Conservation (phyloP, 2,113 vertebrate species). For the Nibea coibor region DNA sequence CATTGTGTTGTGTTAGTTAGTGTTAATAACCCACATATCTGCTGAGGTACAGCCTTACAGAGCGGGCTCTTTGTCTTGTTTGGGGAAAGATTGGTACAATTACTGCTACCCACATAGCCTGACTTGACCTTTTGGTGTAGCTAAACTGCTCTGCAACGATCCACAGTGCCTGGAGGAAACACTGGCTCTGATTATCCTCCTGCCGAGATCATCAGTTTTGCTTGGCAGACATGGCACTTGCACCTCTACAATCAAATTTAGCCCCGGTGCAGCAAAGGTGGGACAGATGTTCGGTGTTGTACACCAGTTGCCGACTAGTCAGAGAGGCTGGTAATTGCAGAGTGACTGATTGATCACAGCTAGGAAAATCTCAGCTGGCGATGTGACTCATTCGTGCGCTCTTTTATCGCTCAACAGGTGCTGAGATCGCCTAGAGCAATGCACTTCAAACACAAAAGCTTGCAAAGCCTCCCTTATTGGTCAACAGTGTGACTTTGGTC, state of each 20-base stretch:
- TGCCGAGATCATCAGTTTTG: constrained; percentile 1
- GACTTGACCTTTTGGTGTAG: constrained; percentile 17
- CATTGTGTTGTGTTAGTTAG: background rate
- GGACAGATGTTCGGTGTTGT: constrained; percentile 30
- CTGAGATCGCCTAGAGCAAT: background rate
- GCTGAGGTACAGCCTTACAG: background rate
- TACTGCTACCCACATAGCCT: background rate
- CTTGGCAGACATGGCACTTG: background rate
- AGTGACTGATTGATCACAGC: constrained; percentile 13
- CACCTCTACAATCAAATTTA: constrained; percentile 29
- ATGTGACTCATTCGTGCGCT: background rate
- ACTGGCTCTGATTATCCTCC: constrained; percentile 8
- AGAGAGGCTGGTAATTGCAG: constrained; percentile 26
- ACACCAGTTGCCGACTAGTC: background rate
- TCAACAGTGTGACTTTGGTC: background rate
- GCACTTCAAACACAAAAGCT: background rate
- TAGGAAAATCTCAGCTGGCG: background rate
- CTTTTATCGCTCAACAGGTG: background rate
- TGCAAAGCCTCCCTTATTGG: background rate
- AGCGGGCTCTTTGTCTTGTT: background rate
- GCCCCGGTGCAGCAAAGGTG: background rate
- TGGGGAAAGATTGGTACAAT: background rate
- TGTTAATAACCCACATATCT: background rate
- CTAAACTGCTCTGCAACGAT: constrained; percentile 19
- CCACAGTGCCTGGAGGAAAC: constrained; percentile 8